Conservation (phyloP, 2,888 invertebrate species). For the Drosophila neoperkinsi region DNA sequence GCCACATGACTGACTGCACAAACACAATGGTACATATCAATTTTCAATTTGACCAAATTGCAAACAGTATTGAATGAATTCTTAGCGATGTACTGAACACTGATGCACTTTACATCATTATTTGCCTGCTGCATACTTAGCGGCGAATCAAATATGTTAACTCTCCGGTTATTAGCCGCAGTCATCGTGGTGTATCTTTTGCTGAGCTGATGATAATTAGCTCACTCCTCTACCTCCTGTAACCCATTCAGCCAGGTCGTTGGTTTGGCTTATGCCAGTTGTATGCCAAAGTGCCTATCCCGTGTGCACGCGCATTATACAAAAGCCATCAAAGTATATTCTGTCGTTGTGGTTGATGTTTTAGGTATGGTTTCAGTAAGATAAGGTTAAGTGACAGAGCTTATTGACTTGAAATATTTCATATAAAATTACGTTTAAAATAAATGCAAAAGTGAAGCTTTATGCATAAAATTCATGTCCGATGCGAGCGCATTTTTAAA, state of each 20-base stretch:
- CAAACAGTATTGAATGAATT: background rate
- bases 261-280: slow-evolving; percentile 32
- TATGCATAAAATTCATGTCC: too few relatives aligned
- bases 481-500: background rate
- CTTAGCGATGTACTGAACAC: background rate
- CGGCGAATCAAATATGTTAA: slow-evolving; percentile 26
- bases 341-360: slow-evolving; percentile 17
- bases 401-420: too few relatives aligned
- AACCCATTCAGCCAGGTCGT: slow-evolving; percentile 9
- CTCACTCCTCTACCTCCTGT: slow-evolving; percentile 1
- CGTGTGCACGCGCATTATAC: slow-evolving; percentile 52
- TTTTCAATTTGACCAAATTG: background rate
- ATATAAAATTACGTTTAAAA: too few relatives aligned
- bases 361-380: slow-evolving; percentile 5
- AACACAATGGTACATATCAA: background rate
- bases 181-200: slow-evolving; percentile 53
- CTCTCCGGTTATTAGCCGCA: slow-evolving; percentile 55
- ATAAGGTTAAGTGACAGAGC: background rate
- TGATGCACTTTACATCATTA: slow-evolving; percentile 14
- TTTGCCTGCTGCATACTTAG: slow-evolving; percentile 29
- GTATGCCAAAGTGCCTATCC: slow-evolving; percentile 15
- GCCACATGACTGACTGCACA: slow-evolving; percentile 5
- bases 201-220: slow-evolving; percentile 65
- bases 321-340: slow-evolving; percentile 58
- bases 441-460: background rate